Evolutionary conservation across 2,113 vertebrate genomes (phyloP), one percentile per base, ranked within the genome.

Genomic region (Cottus gobio): DNA sequence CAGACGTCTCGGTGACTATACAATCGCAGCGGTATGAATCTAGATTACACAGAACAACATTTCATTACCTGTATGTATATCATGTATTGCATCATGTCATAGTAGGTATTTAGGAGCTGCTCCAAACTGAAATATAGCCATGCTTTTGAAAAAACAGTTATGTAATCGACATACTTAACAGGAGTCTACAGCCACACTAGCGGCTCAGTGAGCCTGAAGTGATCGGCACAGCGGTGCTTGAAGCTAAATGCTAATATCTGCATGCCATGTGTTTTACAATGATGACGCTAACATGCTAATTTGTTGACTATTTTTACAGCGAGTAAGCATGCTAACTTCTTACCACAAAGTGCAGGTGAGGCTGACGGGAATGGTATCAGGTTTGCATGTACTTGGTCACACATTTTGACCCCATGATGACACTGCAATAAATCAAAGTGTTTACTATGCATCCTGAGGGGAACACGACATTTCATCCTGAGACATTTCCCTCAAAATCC

Each of bases 1-100:
- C 24, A 31, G 66, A 73, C n/a, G 1, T 58, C 24, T 72, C 18
- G 5, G n/a, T 54, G 58, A 73, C 67, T 67, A 75, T 63, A 52
- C 75, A 71, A 73, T 31, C 4, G 1, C 5, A 7, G 22, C 10
- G 24, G 46, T 22, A 65, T 75, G 24, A 70, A 84, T 77, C n/a
- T 39, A n/a, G 2, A 60, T 30, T 31, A 52, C 24, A 64, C 7
- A 13, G 3, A 50, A 26, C 44, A 68, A 5, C 28, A 50, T 26
- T 24, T 62, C 3, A 48, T 0, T 63, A n/a, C 34, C 8, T 18
- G 4, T 74, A 46, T 56, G 7, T 74, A 46, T 56, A 5, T 56
- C 22, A 20, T 56, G 52, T 26, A 56, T 56, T 26, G 52, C 13
- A 12, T 26, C 52, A 56, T 26, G 9, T n/a, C 52, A 24, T 54